Percentiles rank a stretch among this genome's conserved stretches.
These are phyloP conservation scores for Lerema accius DNA, from an alignment of 1,140 invertebrate species.

Conservation along the genomic window DNA sequence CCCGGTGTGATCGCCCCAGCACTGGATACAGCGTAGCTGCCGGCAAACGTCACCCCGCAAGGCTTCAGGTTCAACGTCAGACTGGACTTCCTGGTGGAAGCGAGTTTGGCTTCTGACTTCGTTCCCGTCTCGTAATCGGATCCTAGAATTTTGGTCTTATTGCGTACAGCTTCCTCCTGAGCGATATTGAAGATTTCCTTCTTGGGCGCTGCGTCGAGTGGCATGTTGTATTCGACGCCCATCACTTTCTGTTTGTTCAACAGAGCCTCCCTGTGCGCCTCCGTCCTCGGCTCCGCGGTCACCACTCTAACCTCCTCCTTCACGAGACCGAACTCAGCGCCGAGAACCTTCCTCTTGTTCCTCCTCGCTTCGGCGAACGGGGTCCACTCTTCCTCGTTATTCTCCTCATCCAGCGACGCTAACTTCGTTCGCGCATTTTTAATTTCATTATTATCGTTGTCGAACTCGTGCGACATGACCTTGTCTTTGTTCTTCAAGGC, in stretches of 20 bases:
- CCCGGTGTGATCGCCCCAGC: constrained; percentile 65
- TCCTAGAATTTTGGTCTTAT: constrained; percentile 56
- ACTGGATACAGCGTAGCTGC: constrained; percentile 43
- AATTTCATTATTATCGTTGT: constrained; percentile 64
- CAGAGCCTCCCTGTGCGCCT: constrained; percentile 68
- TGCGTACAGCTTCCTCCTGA: constrained; percentile 62
- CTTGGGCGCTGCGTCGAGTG: constrained; percentile 38
- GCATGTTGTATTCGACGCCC: constrained; percentile 69
- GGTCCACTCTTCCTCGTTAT: constrained; percentile 55
- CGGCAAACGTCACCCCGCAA: constrained; percentile 45
- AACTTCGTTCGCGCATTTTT: constrained; percentile 40
- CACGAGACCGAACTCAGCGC: constrained; percentile 51
- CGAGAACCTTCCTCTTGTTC: constrained; percentile 67
- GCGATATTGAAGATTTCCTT: constrained; percentile 60
- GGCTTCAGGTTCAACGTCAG: constrained; percentile 76
- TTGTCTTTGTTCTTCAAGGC: constrained; percentile 73
- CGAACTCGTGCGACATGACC: constrained; percentile 73
- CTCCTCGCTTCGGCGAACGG: constrained; percentile 58
- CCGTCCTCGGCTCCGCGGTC: constrained; percentile 52
- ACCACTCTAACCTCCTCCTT: constrained; percentile 35
- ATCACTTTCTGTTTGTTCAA: constrained; percentile 68
- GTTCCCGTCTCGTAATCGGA: constrained; percentile 51
- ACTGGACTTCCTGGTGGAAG: constrained; percentile 55
- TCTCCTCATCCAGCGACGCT: constrained; percentile 59
- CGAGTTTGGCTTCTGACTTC: constrained; percentile 41